A percentile compares a stretch with the other conserved stretches of the same genome.
These are phyloP conservation scores for Vulpes lagopus DNA, from an alignment of 2,113 vertebrate genomes.

Conservation along the genomic window DNA sequence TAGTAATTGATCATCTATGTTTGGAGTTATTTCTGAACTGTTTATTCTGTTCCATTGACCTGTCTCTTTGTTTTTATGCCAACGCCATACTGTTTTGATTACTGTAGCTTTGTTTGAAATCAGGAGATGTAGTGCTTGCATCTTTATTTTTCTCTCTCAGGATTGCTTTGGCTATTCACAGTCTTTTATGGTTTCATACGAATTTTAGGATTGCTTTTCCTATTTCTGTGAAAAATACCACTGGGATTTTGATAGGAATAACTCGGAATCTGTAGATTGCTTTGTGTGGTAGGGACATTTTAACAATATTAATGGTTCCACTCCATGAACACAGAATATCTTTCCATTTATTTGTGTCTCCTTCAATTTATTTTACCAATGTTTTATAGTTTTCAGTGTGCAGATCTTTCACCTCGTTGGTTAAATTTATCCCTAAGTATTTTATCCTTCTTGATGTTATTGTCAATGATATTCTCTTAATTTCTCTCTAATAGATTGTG, in stretches of 20 bases:
- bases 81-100: neutral
- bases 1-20: neutral
- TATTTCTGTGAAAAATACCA: neutral
- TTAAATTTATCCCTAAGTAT: neutral
- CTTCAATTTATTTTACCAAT: neutral
- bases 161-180: neutral
- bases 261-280: neutral
- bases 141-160: neutral
- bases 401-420: neutral
- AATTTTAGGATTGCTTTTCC: neutral
- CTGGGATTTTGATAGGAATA: neutral
- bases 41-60: neutral
- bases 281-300: neutral
- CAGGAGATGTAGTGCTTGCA: neutral
- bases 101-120: neutral
- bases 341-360: neutral
- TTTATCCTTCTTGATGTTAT: neutral
- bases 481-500: neutral
- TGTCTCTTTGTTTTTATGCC: neutral
- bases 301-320: neutral
- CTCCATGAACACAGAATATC: neutral
- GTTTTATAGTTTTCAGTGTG: neutral
- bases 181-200: neutral
- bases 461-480: neutral
- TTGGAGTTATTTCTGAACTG: neutral